phyloP scores from a whole-genome alignment of 2,888 invertebrate genomes.

The Steromphala cineraria region DNA sequence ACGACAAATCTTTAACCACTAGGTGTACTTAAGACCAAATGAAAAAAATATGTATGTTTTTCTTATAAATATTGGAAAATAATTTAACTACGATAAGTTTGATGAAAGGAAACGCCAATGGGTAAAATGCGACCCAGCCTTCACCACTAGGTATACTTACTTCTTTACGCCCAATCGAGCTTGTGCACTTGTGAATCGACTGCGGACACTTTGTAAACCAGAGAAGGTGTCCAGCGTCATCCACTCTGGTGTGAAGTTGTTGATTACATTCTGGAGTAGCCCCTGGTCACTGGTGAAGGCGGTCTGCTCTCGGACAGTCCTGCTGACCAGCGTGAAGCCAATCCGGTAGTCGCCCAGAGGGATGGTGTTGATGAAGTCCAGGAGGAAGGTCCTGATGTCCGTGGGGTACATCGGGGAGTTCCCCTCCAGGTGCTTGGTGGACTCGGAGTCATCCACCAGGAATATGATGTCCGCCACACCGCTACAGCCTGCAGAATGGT shows the following conservation, averaged over 20 bases:
- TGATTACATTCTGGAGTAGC: background rate
- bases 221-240: background rate
- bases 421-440: background rate
- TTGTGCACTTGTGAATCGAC: background rate
- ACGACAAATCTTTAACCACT: too few species aligned
- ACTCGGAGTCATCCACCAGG: conserved; percentile 1
- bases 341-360: background rate
- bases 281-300: background rate
- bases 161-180: background rate
- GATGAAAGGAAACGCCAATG: too few species aligned
- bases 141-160: background rate
- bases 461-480: background rate
- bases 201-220: background rate
- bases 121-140: too few species aligned
- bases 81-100: too few species aligned
- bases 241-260: background rate
- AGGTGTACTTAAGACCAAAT: too few species aligned
- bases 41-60: too few species aligned
- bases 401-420: background rate
- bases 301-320: background rate
- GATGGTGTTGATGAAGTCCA: background rate
- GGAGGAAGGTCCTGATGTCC: background rate
- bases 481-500: background rate
- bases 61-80: too few species aligned
- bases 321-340: background rate